A percentile compares a stretch with the other conserved stretches of the same genome.
Conservation (phyloP, 1,140 invertebrate genomes). For the Brachionus rotundiformis region DNA sequence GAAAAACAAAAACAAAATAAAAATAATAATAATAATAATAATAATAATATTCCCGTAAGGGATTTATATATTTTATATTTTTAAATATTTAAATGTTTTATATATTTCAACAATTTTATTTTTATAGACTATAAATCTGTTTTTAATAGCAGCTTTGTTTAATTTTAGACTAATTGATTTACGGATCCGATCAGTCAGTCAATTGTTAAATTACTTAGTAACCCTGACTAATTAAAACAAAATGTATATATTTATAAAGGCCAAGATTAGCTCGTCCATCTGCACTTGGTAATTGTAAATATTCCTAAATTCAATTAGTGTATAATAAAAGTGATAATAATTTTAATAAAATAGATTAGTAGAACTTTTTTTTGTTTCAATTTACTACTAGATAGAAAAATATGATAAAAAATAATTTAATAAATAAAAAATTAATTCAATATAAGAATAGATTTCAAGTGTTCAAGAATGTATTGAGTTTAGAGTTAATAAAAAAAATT, state of each 20-base stretch:
- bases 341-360: too few relatives aligned
- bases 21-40: background rate
- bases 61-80: too few relatives aligned
- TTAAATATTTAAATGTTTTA: constrained; percentile 15
- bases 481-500: too few relatives aligned
- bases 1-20: background rate
- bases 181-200: constrained; percentile 4
- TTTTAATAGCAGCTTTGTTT: background rate
- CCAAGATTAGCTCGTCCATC: background rate
- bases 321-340: too few relatives aligned
- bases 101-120: constrained; percentile 25
- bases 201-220: background rate
- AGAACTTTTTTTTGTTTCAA: too few relatives aligned
- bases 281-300: background rate
- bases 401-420: too few relatives aligned
- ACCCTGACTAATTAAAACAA: too few relatives aligned
- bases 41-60: background rate
- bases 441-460: too few relatives aligned
- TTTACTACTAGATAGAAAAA: too few relatives aligned
- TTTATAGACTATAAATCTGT: background rate
- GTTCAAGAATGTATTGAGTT: too few relatives aligned
- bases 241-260: too few relatives aligned
- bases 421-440: too few relatives aligned
- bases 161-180: constrained; percentile 23
- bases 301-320: background rate